These are phyloP conservation scores for Sternarchorhynchus goeldii DNA, from an alignment of 2,797 vertebrate genomes.

Conservation along the genomic window DNA sequence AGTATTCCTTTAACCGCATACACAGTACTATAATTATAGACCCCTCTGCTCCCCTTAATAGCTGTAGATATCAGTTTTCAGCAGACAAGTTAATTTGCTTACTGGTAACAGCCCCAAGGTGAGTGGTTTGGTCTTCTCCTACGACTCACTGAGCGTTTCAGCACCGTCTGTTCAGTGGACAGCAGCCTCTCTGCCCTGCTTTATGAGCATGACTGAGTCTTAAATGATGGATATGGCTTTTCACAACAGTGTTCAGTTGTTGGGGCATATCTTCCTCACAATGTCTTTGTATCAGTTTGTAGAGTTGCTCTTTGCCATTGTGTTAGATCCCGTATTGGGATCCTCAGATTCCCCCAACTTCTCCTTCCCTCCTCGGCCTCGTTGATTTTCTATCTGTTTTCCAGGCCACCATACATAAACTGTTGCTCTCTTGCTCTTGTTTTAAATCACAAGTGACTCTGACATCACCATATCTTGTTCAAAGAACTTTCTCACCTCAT, in stretches of 20 bases:
- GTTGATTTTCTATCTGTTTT: not conserved
- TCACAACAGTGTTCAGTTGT: not conserved
- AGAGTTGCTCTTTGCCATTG: not conserved
- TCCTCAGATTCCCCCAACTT: not conserved
- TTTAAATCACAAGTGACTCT: not conserved
- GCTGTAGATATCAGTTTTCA: not conserved
- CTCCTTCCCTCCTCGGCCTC: not conserved
- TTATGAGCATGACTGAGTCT: constrained; percentile 11
- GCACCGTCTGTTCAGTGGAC: constrained; percentile 55
- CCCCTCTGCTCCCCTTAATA: not conserved
- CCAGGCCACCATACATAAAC: not conserved
- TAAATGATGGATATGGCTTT: constrained; percentile 22
- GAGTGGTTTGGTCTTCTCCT: not conserved
- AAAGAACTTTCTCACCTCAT: not conserved
- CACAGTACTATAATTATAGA: not conserved
- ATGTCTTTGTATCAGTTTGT: constrained; percentile 5
- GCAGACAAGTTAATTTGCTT: not conserved
- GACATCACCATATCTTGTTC: not conserved
- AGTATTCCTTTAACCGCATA: no score
- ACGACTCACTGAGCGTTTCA: constrained; percentile 41
- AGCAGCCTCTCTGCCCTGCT: constrained; percentile 48
- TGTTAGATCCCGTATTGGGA: not conserved
- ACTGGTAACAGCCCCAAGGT: not conserved
- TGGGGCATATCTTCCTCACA: not conserved
- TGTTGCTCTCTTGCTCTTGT: not conserved